Conservation (phyloP, 92 coral and sea anemone genomes). For the Diadumene lineata region DNA sequence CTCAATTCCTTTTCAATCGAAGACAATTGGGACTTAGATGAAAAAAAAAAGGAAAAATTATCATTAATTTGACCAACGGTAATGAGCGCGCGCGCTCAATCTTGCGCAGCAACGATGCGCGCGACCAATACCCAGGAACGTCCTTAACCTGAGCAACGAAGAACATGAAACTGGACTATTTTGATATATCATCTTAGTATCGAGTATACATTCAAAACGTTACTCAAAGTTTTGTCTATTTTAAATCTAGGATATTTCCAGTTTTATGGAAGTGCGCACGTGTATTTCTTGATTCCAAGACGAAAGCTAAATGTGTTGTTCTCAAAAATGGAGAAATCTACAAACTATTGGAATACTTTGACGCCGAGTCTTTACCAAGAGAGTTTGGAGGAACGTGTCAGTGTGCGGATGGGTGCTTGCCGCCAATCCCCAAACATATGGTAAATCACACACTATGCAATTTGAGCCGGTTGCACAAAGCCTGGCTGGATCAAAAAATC, state of each 20-base stretch:
- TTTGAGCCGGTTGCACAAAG: not conserved
- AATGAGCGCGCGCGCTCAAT: too few relatives aligned
- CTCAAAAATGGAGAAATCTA: conserved; percentile 66
- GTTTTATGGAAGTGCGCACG: conserved; percentile 89
- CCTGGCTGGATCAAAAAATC: too few relatives aligned
- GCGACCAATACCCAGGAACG: too few relatives aligned
- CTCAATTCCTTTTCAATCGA: too few relatives aligned
- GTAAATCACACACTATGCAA: conserved; percentile 44
- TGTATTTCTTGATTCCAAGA: conserved; percentile 87
- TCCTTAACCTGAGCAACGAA: too few relatives aligned
- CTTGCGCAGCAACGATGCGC: too few relatives aligned
- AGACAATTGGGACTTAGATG: too few relatives aligned
- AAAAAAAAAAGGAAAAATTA: too few relatives aligned
- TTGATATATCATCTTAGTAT: too few relatives aligned
- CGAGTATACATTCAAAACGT: too few relatives aligned
- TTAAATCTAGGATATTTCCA: conserved; percentile 79
- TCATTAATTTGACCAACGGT: too few relatives aligned
- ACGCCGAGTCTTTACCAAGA: conserved; percentile 78
- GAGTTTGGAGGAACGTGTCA: conserved; percentile 91
- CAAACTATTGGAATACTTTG: conserved; percentile 78
- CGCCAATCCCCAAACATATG: conserved; percentile 93
- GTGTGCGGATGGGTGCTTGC: conserved; percentile 86
- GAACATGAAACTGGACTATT: too few relatives aligned
- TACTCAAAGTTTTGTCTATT: not conserved
- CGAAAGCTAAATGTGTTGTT: conserved; percentile 84